Conservation (phyloP, 2,888 invertebrate genomes). For the Kuschelorhynchus macadamiae region DNA sequence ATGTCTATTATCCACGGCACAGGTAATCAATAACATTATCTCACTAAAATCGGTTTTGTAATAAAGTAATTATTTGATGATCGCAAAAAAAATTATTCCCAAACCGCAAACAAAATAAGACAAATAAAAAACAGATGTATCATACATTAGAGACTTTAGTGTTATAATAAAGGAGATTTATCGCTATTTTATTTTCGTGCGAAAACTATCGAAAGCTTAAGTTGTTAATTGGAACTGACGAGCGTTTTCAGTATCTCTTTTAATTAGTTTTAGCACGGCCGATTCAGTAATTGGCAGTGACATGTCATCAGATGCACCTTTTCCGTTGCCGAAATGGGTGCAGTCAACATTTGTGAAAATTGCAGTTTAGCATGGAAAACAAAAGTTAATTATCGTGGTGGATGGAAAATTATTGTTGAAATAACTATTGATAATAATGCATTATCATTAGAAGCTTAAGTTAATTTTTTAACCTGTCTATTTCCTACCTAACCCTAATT, state of each 20-base stretch:
- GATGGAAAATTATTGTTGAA: neutral
- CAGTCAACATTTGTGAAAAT: constrained; percentile 24
- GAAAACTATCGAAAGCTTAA: constrained; percentile 20
- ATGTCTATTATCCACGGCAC: too few species aligned
- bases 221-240: constrained; percentile 41
- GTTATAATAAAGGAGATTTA: too few species aligned
- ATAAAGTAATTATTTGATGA: too few species aligned
- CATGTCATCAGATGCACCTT: constrained; percentile 43
- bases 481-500: too few species aligned
- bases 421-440: neutral
- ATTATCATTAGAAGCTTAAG: neutral
- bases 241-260: constrained; percentile 45
- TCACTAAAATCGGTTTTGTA: too few species aligned
- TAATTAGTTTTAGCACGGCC: constrained; percentile 40
- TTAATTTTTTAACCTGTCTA: too few species aligned
- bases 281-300: constrained; percentile 39
- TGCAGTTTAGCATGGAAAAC: constrained; percentile 30
- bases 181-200: too few species aligned
- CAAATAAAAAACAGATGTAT: too few species aligned
- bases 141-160: too few species aligned
- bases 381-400: constrained; percentile 12
- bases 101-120: too few species aligned
- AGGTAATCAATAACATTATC: too few species aligned
- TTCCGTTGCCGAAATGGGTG: constrained; percentile 31
- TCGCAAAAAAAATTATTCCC: too few species aligned